phyloP scores from a whole-genome alignment of 2,797 vertebrate genomes.

The Heteromormyrus szaboi region DNA sequence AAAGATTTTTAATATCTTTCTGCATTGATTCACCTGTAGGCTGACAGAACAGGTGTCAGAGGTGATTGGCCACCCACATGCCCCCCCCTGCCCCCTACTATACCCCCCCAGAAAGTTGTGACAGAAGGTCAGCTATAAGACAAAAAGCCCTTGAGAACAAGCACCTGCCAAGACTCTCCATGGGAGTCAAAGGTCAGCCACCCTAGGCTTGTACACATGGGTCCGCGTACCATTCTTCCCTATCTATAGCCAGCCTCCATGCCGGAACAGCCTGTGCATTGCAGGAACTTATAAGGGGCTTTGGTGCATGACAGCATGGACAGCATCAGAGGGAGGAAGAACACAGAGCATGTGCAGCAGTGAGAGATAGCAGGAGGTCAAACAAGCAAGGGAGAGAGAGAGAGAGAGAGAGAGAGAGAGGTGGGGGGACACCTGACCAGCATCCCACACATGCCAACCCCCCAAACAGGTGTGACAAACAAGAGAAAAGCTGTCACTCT shows the following conservation, averaged over 20 bases:
- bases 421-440: background rate
- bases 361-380: slow-evolving; percentile 13
- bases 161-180: slow-evolving; percentile 12
- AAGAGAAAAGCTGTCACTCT: background rate
- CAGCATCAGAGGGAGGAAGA: background rate
- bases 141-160: background rate
- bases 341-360: background rate
- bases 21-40: background rate
- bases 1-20: background rate
- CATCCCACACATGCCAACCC: slow-evolving; percentile 21
- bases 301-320: background rate
- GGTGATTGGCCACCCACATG: background rate
- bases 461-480: background rate
- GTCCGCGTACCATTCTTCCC: background rate
- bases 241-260: background rate
- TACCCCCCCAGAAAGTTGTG: background rate
- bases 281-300: background rate
- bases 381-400: slow-evolving; percentile 28
- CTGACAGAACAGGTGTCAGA: background rate
- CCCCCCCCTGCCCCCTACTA: background rate
- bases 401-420: slow-evolving; percentile 16
- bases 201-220: slow-evolving; percentile 15
- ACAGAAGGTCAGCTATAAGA: background rate
- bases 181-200: slow-evolving; percentile 7
- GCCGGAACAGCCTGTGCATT: background rate